Conservation (phyloP, 1,140 invertebrate species). For the Chionoecetes opilio region DNA sequence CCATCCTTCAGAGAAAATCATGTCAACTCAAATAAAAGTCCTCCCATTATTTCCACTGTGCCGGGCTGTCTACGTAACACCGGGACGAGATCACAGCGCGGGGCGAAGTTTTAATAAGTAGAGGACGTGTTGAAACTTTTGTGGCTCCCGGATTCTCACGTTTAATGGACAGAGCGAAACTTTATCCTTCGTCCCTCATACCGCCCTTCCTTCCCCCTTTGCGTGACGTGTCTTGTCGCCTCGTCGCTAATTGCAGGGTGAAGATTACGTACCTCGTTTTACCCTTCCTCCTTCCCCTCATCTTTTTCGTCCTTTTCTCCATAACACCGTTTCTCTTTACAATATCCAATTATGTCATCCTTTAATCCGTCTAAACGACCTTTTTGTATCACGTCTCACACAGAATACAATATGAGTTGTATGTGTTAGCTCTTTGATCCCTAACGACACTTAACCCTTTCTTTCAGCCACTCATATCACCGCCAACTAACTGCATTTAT, state of each 20-base stretch:
- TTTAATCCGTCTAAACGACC: too few species aligned
- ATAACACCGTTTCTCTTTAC: neutral
- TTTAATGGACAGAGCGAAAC: constrained; percentile 1
- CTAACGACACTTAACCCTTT: too few species aligned
- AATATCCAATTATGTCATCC: neutral
- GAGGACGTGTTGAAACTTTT: neutral
- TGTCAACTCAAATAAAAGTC: neutral
- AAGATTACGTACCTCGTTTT: neutral
- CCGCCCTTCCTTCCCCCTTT: neutral
- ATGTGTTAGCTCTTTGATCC: too few species aligned
- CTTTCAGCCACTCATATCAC: too few species aligned
- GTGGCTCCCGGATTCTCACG: neutral
- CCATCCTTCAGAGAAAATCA: neutral
- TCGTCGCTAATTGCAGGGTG: neutral
- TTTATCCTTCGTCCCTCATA: neutral
- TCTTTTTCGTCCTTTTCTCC: neutral
- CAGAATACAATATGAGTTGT: too few species aligned
- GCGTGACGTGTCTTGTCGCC: neutral
- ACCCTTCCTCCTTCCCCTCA: neutral
- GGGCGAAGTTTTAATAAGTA: constrained; percentile 17
- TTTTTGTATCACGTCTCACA: too few species aligned
- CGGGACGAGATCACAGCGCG: neutral
- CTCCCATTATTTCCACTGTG: neutral
- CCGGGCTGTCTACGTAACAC: neutral
- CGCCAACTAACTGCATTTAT: too few species aligned